Percentiles rank a stretch among this genome's conserved stretches.
These are phyloP conservation scores for Borostomias antarcticus DNA, from an alignment of 2,797 vertebrate genomes.

Conservation along the genomic window DNA sequence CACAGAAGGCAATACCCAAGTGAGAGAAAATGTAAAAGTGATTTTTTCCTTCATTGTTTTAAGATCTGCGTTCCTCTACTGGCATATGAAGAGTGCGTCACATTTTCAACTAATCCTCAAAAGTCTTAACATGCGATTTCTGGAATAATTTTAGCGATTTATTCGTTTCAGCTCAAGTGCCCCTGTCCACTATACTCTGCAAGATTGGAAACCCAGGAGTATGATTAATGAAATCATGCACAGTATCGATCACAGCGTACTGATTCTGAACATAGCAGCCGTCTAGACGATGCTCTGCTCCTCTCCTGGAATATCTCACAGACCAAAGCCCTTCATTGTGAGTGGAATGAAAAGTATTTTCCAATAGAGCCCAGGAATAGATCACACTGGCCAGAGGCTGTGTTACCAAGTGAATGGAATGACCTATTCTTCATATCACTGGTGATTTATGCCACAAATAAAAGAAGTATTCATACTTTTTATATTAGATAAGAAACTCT, in stretches of 20 bases:
- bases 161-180: constrained; percentile 22
- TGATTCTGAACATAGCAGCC: constrained; percentile 26
- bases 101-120: constrained; percentile 27
- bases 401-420: constrained; percentile 10
- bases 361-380: constrained; percentile 14
- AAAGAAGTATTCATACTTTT: not conserved
- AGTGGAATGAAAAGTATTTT: constrained; percentile 15
- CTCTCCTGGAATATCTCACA: constrained; percentile 46
- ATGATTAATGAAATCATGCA: constrained; percentile 53
- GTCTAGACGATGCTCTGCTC: constrained; percentile 34
- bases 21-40: constrained; percentile 28
- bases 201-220: no score
- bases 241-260: constrained; percentile 29
- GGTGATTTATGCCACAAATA: not conserved
- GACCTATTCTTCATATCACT: not conserved
- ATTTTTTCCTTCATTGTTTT: constrained; percentile 12
- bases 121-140: constrained; percentile 37
- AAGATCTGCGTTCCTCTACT: constrained; percentile 39
- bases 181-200: no score
- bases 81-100: constrained; percentile 23
- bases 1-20: constrained; percentile 26
- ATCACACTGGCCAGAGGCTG: constrained; percentile 12
- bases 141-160: constrained; percentile 29
- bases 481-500: not conserved
- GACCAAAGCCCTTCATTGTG: constrained; percentile 40